Evolutionary conservation across 2,113 vertebrate genomes (phyloP).

Genomic region (Porphyrio hochstetteri): DNA sequence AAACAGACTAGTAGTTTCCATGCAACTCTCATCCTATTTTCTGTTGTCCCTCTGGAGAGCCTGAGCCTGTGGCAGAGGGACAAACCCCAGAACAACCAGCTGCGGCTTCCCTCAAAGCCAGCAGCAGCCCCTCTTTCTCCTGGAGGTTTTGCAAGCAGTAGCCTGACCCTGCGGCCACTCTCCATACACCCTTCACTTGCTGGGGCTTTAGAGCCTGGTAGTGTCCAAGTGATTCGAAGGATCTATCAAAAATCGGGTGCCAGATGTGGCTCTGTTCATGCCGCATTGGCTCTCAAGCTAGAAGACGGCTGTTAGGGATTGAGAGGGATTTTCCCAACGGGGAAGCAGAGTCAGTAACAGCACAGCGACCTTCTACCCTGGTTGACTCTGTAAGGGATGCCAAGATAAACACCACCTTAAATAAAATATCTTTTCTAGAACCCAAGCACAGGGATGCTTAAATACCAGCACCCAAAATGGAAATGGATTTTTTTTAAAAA

Average conservation of each 20-base stretch:
- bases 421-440: background rate
- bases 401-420: background rate
- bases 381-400: background rate
- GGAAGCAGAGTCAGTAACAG: background rate
- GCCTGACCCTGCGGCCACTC: background rate
- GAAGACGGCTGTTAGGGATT: background rate
- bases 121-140: background rate
- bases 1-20: background rate
- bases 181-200: background rate
- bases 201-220: background rate
- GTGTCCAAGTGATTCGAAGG: accelerated
- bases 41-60: background rate
- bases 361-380: background rate
- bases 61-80: background rate
- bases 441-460: background rate
- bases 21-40: background rate
- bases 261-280: too few species aligned
- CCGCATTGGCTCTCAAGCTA: background rate
- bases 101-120: background rate
- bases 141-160: background rate
- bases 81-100: background rate
- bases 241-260: accelerated
- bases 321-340: background rate
- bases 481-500: background rate
- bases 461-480: background rate